Conservation (phyloP, 2,113 vertebrate genomes). For the Aleadryas rufinucha region DNA sequence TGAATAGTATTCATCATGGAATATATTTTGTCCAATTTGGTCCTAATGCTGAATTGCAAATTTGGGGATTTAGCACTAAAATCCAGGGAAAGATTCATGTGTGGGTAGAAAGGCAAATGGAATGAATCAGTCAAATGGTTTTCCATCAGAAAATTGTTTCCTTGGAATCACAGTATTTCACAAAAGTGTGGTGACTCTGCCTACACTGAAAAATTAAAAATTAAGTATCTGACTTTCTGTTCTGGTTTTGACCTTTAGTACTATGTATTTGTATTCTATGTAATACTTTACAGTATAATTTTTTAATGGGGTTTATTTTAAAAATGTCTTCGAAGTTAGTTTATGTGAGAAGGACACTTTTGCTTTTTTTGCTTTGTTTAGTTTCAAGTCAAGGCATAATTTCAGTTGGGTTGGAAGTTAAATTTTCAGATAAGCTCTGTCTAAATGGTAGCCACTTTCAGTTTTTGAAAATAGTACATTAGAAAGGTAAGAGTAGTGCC, state of each 20-base stretch:
- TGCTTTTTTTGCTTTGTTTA: neutral
- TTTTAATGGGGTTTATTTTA: neutral
- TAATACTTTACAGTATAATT: neutral
- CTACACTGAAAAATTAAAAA: neutral
- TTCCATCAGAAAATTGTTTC: neutral
- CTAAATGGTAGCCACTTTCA: neutral
- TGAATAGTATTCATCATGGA: neutral
- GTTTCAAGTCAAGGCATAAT: neutral
- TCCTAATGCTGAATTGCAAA: neutral
- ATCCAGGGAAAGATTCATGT: neutral
- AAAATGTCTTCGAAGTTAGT: neutral
- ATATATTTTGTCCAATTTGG: neutral
- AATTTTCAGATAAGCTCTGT: neutral
- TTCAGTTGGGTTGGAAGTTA: neutral
- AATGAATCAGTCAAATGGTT: neutral
- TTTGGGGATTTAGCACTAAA: neutral
- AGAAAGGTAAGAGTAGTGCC: neutral
- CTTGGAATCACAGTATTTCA: neutral
- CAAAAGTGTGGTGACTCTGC: neutral
- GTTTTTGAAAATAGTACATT: neutral
- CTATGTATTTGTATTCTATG: neutral
- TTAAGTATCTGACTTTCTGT: neutral
- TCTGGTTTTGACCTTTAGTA: neutral
- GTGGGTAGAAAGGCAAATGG: rapidly evolving
- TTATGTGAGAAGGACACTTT: neutral